These are phyloP conservation scores for Galaxias olidus DNA, from an alignment of 2,797 vertebrate genomes.

Conservation along the genomic window DNA sequence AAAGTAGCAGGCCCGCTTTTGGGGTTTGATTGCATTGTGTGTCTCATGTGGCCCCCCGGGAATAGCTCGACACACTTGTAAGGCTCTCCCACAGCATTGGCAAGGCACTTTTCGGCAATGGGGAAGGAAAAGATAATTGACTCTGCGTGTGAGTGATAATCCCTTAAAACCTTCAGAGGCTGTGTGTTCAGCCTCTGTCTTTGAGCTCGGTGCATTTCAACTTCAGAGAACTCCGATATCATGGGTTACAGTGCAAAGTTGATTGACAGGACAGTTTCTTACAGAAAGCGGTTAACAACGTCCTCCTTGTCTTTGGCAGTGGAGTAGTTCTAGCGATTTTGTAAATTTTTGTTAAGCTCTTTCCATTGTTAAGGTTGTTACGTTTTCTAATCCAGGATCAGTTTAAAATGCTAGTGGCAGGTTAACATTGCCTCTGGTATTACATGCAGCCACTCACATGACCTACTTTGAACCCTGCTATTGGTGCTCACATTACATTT, in stretches of 20 bases:
- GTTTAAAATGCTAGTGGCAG: neutral
- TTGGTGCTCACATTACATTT: conserved; percentile 14
- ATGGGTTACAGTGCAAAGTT: too few species aligned
- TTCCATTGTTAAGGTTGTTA: conserved; percentile 5
- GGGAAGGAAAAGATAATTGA: conserved; percentile 68
- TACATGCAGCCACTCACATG: neutral
- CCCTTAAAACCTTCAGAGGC: conserved; percentile 47
- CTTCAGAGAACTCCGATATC: neutral
- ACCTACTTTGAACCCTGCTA: neutral
- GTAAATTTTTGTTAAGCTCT: conserved; percentile 7
- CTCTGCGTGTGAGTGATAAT: conserved; percentile 64
- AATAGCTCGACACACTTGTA: conserved; percentile 72
- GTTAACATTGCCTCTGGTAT: conserved; percentile 17
- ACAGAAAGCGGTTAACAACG: too few species aligned
- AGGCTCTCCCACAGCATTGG: conserved; percentile 62
- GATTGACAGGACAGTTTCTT: too few species aligned
- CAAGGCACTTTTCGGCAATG: conserved; percentile 67
- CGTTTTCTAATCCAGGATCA: neutral
- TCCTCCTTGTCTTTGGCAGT: too few species aligned
- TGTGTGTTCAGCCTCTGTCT: conserved; percentile 43
- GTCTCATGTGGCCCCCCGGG: conserved; percentile 66
- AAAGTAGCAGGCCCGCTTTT: conserved; percentile 65
- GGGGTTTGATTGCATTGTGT: conserved; percentile 69
- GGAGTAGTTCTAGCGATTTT: too few species aligned
- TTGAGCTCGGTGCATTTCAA: neutral